Percentiles rank a stretch among this genome's conserved stretches.
Evolutionary conservation across 2,797 vertebrate species (phyloP).

Genomic region (Rhinoraja longicauda): DNA sequence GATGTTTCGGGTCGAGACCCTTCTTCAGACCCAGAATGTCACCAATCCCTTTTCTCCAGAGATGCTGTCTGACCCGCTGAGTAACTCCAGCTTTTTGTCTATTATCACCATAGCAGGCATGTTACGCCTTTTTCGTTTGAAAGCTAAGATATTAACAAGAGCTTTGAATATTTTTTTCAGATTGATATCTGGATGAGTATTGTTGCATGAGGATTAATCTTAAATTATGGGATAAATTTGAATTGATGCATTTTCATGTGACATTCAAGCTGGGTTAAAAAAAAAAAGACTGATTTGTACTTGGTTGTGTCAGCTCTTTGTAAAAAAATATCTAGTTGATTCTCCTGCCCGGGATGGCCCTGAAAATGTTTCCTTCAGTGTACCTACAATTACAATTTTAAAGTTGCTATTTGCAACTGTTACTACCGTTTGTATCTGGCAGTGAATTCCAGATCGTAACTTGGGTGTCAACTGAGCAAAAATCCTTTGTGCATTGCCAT

Average conservation of each 20-base stretch:
- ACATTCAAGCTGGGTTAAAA: not conserved
- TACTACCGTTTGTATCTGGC: not conserved
- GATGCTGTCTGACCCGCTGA: no score
- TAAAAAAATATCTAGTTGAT: not conserved
- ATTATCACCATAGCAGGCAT: not conserved
- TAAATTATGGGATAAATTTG: not conserved
- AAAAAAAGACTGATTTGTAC: not conserved
- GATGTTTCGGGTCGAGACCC: no score
- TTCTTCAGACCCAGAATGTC: no score
- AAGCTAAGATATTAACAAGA: not conserved
- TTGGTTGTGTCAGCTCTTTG: not conserved
- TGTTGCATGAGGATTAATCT: not conserved
- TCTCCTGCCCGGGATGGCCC: no score
- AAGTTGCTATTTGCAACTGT: not conserved
- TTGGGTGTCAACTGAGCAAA: not conserved
- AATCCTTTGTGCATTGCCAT: not conserved
- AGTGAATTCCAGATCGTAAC: not conserved
- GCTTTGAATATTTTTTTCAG: not conserved
- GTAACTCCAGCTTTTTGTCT: no score
- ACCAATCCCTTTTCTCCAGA: no score
- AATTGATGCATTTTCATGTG: not conserved
- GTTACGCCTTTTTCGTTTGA: not conserved
- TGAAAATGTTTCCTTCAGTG: not conserved
- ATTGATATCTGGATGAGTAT: not conserved
- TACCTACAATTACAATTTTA: not conserved